Evolutionary conservation across 2,113 vertebrate genomes (phyloP), one percentile per base, ranked within the genome.

Genomic region (Pycnonotus jocosus): DNA sequence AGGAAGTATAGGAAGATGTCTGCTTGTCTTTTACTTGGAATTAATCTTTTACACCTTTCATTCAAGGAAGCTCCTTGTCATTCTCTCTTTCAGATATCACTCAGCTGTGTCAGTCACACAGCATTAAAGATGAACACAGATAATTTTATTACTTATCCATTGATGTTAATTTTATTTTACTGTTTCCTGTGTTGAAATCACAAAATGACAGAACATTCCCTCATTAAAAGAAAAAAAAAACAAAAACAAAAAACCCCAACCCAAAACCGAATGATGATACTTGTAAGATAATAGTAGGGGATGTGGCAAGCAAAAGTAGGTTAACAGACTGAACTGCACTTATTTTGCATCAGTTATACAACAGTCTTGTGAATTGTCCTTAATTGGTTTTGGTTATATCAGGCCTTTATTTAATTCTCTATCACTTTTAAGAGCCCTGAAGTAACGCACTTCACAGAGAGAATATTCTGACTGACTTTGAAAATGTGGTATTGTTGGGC

Each of bases 351-450:
- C 69, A 47, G 68, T 81, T 96, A 90, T 90, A 90, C 76, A 96
- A 81, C 71, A 83, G 90, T 53, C 66, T 64, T 91, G 80, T 81
- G 88, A 92, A 92, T 84, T 92, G 86, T 45, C 57, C 83, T 86
- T 96, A 93, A 96, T 93, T 96, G 83, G 76, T 90, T 96, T 94
- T 96, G 82, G 82, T 93, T 93, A 84, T 72, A 77, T 81, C 48
- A 64, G 68, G 90, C 48, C 65, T 96, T 96, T 86, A 81, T 91
- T 95, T 94, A 90, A 95, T 88, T 96, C 92, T 88, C 88, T 64
- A 71, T 78, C 82, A 78, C 86, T 90, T 78, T 22, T 78, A 90
- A 88, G 80, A 91, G 90, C 93, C 88, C 90, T 61, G 72, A 96
- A 88, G 96, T 86, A 97, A 95, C 15, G 4, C 40, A 54, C 57